Conservation (phyloP, 2,113 vertebrate species). For the Willisornis vidua region DNA sequence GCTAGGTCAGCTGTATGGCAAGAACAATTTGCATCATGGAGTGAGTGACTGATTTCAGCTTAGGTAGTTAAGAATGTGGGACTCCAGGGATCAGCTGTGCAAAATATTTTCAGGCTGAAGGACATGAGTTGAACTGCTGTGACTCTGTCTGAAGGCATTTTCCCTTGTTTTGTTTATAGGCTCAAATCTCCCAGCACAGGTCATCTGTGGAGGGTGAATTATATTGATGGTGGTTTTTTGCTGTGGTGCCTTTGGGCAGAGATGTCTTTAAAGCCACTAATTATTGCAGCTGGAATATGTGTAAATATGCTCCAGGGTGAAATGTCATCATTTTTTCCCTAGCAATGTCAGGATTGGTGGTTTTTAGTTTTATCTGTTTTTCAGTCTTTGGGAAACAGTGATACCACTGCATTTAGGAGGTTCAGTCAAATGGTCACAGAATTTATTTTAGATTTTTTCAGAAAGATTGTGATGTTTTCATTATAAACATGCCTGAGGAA, state of each 20-base stretch:
- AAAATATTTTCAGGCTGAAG: background rate
- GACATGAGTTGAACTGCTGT: background rate
- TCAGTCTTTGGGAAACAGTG: background rate
- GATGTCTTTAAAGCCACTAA: background rate
- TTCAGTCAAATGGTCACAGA: background rate
- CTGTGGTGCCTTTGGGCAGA: background rate
- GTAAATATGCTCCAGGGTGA: background rate
- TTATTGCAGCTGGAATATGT: background rate
- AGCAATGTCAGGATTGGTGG: background rate
- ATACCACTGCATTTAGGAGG: background rate
- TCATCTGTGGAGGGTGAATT: background rate
- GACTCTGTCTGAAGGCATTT: background rate
- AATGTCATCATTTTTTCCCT: background rate
- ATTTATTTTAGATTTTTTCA: background rate
- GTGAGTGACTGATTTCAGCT: background rate
- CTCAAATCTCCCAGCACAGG: background rate
- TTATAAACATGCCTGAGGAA: background rate
- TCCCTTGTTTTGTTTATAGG: background rate
- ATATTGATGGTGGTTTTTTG: background rate
- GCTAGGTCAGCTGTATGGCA: background rate
- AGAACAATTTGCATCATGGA: background rate
- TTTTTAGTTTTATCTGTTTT: background rate
- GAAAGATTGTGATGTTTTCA: background rate
- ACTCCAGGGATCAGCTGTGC: background rate
- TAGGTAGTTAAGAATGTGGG: background rate